phyloP scores from a whole-genome alignment of 1,140 invertebrate species.

The Pachyrhynchus sulphureomaculatus region DNA sequence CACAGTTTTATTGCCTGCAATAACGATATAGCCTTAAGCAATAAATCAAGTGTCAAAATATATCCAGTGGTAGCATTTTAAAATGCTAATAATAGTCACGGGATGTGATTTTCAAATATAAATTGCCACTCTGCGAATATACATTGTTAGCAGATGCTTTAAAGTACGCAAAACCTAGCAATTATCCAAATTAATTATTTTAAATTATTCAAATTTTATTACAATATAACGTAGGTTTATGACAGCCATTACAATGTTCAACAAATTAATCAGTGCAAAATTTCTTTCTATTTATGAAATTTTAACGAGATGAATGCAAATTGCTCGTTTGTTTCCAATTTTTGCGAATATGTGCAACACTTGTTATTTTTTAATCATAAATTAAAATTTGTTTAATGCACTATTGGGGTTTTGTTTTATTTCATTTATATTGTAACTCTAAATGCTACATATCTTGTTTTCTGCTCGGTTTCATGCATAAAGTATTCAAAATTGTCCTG shows the following conservation, averaged over 20 bases:
- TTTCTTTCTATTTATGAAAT: neutral
- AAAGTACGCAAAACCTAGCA: conserved; percentile 8
- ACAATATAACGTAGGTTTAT: conserved; percentile 9
- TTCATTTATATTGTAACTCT: no score
- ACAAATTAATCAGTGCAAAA: conserved; percentile 8
- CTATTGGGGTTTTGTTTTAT: no score
- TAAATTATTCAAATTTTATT: conserved; percentile 22
- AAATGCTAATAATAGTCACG: conserved; percentile 19
- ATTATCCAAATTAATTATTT: conserved; percentile 21
- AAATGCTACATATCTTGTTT: no score
- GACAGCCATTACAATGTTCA: conserved; percentile 13
- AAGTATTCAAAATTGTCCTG: no score
- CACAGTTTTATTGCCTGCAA: neutral
- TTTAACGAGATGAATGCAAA: neutral
- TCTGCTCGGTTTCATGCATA: no score
- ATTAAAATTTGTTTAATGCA: no score
- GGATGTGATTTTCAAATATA: conserved; percentile 12
- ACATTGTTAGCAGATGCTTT: conserved; percentile 16
- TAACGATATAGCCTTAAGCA: neutral
- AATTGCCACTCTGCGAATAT: conserved; percentile 11
- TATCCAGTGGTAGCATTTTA: conserved; percentile 1
- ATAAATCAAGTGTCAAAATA: conserved; percentile 6
- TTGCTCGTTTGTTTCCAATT: neutral
- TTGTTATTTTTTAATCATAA: no score
- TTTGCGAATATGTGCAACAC: no score